Base-by-base conservation (phyloP, 1,140 invertebrate species). In the Cataglyphis hispanica region DNA sequence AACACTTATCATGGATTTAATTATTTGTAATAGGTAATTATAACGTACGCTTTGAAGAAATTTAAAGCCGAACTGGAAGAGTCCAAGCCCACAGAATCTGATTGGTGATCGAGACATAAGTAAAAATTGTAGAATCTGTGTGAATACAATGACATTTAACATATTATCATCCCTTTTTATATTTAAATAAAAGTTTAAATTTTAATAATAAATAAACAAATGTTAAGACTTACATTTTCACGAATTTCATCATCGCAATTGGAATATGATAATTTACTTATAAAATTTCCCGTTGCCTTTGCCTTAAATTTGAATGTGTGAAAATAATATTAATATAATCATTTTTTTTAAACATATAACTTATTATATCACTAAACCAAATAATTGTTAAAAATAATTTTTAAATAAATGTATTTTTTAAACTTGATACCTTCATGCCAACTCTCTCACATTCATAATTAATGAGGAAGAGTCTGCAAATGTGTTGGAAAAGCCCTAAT, bases 41-140 rank as follows among this genome's bases (percentile, higher is more conserved):
- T 27, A 27, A 75, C 31, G 0, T 74, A 83, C 66, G 25, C 5
- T 43, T 5, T 37, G 2, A 25, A 83, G n/a, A 27, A 72, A 70
- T 43, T 70, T 40, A 10, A 70, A 83, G 7, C 66, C 78, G 43
- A 83, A 83, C 37, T 72, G 31, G 1, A 83, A 83, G 16, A 83
- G 16, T 13, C 67, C 78, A 7, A 69, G 56, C n/a, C 64, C 78
- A 1, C 11, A 56, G 19, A 83, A 83, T 70, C 11, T 72, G 8
- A 83, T 11, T 19, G 64, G 78, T 5, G 3, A 7, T 19, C 43
- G 27, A 56, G 0, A 2, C 6, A 31, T 40, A 60, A 13, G 66
- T 8, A 46, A 50, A 70, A 81, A 34, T 53, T 78, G 76, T 37
- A 27, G 66, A 64, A 78, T 53, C 76, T 78, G 3, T 40, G 53